Evolutionary conservation across 2,113 vertebrate genomes (phyloP).

Genomic region (Bubalus kerabau): DNA sequence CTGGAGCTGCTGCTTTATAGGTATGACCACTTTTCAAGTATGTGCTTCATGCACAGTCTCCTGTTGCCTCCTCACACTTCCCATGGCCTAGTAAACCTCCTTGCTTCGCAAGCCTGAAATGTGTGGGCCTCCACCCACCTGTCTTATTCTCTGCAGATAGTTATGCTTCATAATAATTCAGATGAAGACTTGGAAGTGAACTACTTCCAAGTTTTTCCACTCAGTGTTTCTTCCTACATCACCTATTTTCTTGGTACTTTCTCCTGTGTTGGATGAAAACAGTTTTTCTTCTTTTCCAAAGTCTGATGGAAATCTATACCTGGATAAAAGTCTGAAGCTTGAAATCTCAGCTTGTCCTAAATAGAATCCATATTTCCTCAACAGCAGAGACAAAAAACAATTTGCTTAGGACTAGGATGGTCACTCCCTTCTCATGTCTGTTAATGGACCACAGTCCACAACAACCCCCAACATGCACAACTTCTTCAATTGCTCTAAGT

Average conservation of each 20-base stretch:
- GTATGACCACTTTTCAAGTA: background rate
- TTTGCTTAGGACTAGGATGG: background rate
- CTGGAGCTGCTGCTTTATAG: background rate
- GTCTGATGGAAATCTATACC: background rate
- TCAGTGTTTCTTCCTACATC: background rate
- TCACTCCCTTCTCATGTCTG: background rate
- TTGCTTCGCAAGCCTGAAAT: background rate
- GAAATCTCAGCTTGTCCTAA: background rate
- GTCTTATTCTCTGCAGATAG: background rate
- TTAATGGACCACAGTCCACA: background rate
- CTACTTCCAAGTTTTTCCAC: background rate
- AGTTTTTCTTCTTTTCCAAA: background rate
- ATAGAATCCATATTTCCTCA: background rate
- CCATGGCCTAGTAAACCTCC: background rate
- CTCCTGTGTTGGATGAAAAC: background rate
- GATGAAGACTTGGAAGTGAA: background rate
- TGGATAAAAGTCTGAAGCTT: background rate
- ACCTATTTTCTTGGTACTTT: background rate
- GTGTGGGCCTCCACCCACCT: background rate
- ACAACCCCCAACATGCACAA: background rate
- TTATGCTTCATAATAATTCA: background rate
- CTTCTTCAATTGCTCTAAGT: background rate
- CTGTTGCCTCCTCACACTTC: background rate
- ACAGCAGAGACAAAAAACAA: background rate
- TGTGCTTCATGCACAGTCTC: background rate